Evolutionary conservation across 2,888 invertebrate species (phyloP), one percentile per base, ranked within the genome.

Genomic region (Dicyrtomina minuta): DNA sequence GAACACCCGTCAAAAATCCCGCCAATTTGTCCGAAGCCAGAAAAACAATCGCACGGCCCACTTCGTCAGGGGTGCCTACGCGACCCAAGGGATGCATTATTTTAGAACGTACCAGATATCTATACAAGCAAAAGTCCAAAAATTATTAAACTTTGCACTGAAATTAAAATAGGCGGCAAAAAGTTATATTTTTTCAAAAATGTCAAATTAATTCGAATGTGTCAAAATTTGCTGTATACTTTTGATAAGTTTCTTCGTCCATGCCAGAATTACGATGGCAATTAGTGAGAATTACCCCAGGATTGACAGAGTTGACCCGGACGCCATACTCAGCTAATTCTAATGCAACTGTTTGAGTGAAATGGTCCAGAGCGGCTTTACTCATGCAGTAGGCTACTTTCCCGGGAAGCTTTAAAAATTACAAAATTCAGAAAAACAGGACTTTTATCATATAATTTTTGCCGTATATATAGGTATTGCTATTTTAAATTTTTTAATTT

Each of bases 321-420:
- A 78, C 68, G 4, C 73, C 70, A 65, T 65, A 3, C 6, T 26
- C 68, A 17, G 91, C 93, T 66, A 93, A 81, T 80, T 93, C 97
- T 70, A 99, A 83, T 4, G 98, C 96, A 1, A 90, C 87, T 82
- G 96, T 96, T 78, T 91, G 87, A 0, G 98, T 98, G 76, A 99
- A 89, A 81, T 97, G 97, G 82, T 99, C 98, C 0, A 98, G 85
- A 1, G 96, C 92, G 43, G 94, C 87, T 83, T 99, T 98, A 0
- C 95, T 94, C 81, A 98, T 89, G 77, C 90, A 90, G 82, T 99
- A 99, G 0, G 95, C 91, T 55, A 96, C 82, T 0, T 96, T 71
- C 59, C 71, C 71, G n/a, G 76, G 74, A 64, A 76, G 74, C 75
- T 75, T 24, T 17, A 3, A 66, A 49, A 59, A 65, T 26, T 67